A percentile compares a stretch with the other conserved stretches of the same genome.
These are phyloP conservation scores for Ferdinandea cuprea DNA, from an alignment of 2,888 invertebrate species.

Conservation along the genomic window DNA sequence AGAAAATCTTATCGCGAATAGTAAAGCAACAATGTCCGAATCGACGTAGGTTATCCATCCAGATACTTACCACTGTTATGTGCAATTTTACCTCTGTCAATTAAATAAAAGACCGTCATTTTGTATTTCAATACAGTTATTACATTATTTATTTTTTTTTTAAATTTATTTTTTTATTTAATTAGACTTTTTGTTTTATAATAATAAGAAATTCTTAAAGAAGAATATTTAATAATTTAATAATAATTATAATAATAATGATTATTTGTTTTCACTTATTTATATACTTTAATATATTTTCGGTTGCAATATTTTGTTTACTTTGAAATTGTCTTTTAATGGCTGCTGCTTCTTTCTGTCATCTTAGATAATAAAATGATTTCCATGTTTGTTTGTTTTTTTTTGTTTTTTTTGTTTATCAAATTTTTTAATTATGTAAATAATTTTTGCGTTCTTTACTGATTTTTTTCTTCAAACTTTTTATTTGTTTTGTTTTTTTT, in stretches of 20 bases:
- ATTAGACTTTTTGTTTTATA: conserved; percentile 64
- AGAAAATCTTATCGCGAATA: too few species aligned
- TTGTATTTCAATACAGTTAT: conserved; percentile 74
- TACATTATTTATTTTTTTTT: conserved; percentile 70
- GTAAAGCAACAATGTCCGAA: too few species aligned
- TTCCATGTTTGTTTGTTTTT: too few species aligned
- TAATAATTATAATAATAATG: conserved; percentile 72
- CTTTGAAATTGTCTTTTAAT: conserved; percentile 55
- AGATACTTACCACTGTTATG: too few species aligned
- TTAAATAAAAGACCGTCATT: conserved; percentile 5
- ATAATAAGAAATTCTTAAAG: conserved; percentile 75
- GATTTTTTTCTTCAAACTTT: conserved; percentile 43
- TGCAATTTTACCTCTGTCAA: neutral
- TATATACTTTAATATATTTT: conserved; percentile 53
- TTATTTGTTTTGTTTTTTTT: neutral
- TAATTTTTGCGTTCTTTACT: conserved; percentile 11
- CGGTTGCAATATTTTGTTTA: conserved; percentile 46
- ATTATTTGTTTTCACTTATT: conserved; percentile 67
- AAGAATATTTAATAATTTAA: conserved; percentile 75
- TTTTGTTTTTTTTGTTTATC: conserved; percentile 42
- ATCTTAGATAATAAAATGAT: conserved; percentile 26
- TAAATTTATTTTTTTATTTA: conserved; percentile 46
- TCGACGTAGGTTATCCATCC: too few species aligned
- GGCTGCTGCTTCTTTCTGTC: conserved; percentile 47
- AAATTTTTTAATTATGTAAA: conserved; percentile 53